A percentile compares a stretch with the other conserved stretches of the same genome.
These are phyloP conservation scores for Ophion slaviceki DNA, from an alignment of 2,888 invertebrate genomes.

Conservation along the genomic window DNA sequence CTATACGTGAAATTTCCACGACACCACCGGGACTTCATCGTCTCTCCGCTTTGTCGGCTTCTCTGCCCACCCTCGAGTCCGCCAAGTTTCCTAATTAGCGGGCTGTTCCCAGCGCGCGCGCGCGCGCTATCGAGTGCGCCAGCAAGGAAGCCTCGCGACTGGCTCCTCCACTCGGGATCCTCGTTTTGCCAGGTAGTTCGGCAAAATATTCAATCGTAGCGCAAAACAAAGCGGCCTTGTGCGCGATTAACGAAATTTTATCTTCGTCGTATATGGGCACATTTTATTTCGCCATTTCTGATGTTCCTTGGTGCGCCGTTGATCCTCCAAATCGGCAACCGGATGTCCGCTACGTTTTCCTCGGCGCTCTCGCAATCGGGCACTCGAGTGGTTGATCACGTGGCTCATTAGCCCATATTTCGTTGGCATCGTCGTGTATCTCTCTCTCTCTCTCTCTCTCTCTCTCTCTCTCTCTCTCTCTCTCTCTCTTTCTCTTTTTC, in stretches of 20 bases:
- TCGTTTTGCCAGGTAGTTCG: slow-evolving; percentile 15
- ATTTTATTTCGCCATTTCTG: no score
- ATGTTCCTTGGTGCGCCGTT: no score
- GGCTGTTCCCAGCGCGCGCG: slow-evolving; percentile 32
- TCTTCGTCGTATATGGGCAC: no score
- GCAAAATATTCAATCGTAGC: slow-evolving; percentile 7
- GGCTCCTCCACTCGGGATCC: neutral
- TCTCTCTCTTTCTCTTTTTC: neutral
- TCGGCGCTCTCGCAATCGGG: no score
- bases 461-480: neutral
- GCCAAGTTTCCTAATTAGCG: slow-evolving; percentile 55
- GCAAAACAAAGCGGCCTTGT: no score
- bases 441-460: no score
- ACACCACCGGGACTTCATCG: slow-evolving; percentile 17
- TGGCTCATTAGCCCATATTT: neutral
- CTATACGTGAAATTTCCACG: slow-evolving; percentile 32
- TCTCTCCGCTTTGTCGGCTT: slow-evolving; percentile 29
- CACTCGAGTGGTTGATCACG: no score
- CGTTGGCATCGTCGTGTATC: no score
- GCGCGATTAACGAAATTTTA: no score
- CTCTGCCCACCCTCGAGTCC: slow-evolving; percentile 21
- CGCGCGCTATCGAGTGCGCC: slow-evolving; percentile 33
- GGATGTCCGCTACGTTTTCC: no score
- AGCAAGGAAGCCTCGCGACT: slow-evolving; percentile 37
- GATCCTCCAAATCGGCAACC: no score